phyloP scores from a whole-genome alignment of 2,113 vertebrate genomes.

The Axis porcinus region DNA sequence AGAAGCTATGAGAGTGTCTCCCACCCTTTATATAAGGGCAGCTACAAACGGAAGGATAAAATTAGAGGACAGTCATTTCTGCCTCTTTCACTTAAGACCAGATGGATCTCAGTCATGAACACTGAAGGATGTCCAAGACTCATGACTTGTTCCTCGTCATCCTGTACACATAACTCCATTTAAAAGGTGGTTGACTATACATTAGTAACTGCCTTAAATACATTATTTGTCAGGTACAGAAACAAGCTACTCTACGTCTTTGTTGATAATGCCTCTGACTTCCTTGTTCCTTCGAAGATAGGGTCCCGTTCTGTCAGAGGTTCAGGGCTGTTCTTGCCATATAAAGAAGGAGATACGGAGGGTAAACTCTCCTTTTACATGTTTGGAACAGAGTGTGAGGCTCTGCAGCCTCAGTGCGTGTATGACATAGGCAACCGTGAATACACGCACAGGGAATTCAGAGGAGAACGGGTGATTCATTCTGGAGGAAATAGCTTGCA shows the following conservation, averaged over 20 bases:
- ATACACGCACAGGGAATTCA: background rate
- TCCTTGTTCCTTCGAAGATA: background rate
- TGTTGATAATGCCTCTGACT: background rate
- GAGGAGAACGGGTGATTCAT: background rate
- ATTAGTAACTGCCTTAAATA: background rate
- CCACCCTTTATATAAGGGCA: background rate
- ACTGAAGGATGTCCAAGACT: background rate
- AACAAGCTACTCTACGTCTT: background rate
- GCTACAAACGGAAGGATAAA: background rate
- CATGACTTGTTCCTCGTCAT: background rate
- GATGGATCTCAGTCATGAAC: background rate
- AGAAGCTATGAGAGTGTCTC: background rate
- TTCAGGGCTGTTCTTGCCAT: background rate
- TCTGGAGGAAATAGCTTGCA: constrained; percentile 59
- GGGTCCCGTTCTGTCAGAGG: no score
- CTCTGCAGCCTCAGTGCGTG: background rate
- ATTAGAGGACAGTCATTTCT: background rate
- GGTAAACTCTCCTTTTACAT: background rate
- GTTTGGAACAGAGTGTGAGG: constrained; percentile 2
- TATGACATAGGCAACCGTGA: background rate
- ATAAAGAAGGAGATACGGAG: background rate
- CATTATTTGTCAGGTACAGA: background rate
- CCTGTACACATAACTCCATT: background rate
- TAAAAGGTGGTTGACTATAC: background rate
- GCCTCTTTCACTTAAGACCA: background rate